Percentiles rank a stretch among this genome's conserved stretches.
Conservation (phyloP, 2,113 vertebrate genomes). For the Taurulus bubalis region DNA sequence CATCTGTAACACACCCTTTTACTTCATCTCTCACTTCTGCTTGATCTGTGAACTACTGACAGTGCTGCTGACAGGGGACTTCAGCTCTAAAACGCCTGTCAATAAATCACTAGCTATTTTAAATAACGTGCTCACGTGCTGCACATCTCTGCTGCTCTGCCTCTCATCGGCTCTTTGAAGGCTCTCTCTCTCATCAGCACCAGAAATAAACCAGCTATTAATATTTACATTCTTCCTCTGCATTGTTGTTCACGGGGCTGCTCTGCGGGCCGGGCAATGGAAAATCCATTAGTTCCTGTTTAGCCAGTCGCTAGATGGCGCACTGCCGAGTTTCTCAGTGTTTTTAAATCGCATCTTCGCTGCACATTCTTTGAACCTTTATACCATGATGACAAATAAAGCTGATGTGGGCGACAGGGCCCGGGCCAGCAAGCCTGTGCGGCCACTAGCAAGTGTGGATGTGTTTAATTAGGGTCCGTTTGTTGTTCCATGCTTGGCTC, state of each 20-base stretch:
- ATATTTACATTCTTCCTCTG: slow-evolving; percentile 27
- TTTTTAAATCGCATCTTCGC: slow-evolving; percentile 35
- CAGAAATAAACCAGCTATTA: slow-evolving; percentile 6
- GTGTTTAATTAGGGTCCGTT: slow-evolving; percentile 1
- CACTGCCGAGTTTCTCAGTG: slow-evolving; percentile 25
- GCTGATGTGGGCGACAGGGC: slow-evolving; percentile 39
- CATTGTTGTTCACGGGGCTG: slow-evolving; percentile 24
- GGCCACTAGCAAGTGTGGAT: neutral
- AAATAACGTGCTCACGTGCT: slow-evolving; percentile 2
- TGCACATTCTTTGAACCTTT: slow-evolving; percentile 58
- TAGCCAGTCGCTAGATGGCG: slow-evolving; percentile 64
- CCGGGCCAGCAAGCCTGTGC: slow-evolving; percentile 36
- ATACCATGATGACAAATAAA: slow-evolving; percentile 31
- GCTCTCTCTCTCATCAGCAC: slow-evolving; percentile 6
- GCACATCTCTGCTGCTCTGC: slow-evolving; percentile 9
- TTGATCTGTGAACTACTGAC: neutral
- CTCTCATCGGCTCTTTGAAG: neutral
- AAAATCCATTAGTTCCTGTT: slow-evolving; percentile 19
- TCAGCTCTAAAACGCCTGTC: neutral
- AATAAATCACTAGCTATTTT: slow-evolving; percentile 23
- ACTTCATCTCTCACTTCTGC: neutral
- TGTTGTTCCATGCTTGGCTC: slow-evolving; percentile 3
- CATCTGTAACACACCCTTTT: neutral
- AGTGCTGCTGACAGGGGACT: neutral
- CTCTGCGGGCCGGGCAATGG: slow-evolving; percentile 33